Evolutionary conservation across 2,888 invertebrate species (phyloP), one percentile per base, ranked within the genome.

Genomic region (Rotaria magnacalcarata): DNA sequence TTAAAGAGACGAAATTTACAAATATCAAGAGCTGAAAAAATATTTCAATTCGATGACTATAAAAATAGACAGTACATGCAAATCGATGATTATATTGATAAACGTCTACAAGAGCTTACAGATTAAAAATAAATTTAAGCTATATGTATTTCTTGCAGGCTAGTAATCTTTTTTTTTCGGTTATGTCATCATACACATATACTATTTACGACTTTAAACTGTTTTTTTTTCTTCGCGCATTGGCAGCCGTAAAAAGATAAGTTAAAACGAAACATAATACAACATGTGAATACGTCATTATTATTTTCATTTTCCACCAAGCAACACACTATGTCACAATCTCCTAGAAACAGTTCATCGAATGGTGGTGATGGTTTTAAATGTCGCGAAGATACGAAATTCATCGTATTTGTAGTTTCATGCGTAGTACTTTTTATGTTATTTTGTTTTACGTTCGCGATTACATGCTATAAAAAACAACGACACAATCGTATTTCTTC

Each of bases 321-420:
- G 34, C 34, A 16, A 67, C 34, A 5, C 5, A 0, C 14, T 19
- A 67, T 67, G 67, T 27, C 60, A 27, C 27, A n/a, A 34, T 34
- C 19, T 14, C 5, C 67, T 8, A 16, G 19, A 8, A 34, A 34
- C 34, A 34, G 6, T 16, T 19, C 11, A 16, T 16, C 19, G 10
- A 3, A 7, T 2, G 16, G 16, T 34, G 2, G 1, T 7, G 6
- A 16, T 19, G 19, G 14, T 3, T 5, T 0, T 16, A 16, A 3
- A 67, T 6, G 34, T 27, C 0, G 2, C 24, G 1, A 2, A 4
- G 24, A 8, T 67, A 11, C 0, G 16, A 16, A 5, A 14, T 34
- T 19, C 11, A 19, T 67, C 6, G 0, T 67, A 14, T 19, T 67
- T 5, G 16, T 41, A 19, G 14, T 41, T 34, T 7, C 34, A 34